Evolutionary conservation across 2,113 vertebrate genomes (phyloP).

Genomic region (Deroptyus accipitrinus): DNA sequence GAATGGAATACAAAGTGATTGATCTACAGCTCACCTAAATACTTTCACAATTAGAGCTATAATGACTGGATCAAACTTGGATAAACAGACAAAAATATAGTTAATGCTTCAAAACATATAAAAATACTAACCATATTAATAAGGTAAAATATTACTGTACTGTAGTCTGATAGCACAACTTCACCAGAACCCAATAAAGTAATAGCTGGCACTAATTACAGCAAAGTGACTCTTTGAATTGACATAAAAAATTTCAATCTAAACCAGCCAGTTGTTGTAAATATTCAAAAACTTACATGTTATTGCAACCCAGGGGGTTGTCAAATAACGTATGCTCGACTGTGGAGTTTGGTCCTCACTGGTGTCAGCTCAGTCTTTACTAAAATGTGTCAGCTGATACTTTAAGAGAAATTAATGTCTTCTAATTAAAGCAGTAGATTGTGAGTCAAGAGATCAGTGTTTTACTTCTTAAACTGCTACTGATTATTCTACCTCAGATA

Average conservation of each 20-base stretch:
- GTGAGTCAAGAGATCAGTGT: background rate
- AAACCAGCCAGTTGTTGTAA: background rate
- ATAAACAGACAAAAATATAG: background rate
- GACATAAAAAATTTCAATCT: background rate
- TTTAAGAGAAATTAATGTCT: background rate
- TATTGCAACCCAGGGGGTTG: background rate
- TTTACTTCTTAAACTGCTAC: background rate
- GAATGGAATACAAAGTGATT: background rate
- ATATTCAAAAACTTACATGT: background rate
- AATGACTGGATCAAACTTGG: background rate
- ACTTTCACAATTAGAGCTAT: background rate
- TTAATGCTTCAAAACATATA: background rate
- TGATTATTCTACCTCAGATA: background rate
- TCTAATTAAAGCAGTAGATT: background rate
- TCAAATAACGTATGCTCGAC: background rate
- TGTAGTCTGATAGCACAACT: background rate
- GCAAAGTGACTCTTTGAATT: background rate
- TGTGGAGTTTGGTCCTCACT: background rate
- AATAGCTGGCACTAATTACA: background rate
- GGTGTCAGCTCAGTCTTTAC: background rate
- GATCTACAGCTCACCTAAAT: background rate
- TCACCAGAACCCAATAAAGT: background rate
- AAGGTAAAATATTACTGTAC: background rate
- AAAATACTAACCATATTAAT: background rate
- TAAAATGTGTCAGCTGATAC: background rate